Percentiles rank a stretch among this genome's conserved stretches.
These are phyloP conservation scores for Sphecodes monilicornis DNA, from an alignment of 2,888 invertebrate species.

Conservation along the genomic window DNA sequence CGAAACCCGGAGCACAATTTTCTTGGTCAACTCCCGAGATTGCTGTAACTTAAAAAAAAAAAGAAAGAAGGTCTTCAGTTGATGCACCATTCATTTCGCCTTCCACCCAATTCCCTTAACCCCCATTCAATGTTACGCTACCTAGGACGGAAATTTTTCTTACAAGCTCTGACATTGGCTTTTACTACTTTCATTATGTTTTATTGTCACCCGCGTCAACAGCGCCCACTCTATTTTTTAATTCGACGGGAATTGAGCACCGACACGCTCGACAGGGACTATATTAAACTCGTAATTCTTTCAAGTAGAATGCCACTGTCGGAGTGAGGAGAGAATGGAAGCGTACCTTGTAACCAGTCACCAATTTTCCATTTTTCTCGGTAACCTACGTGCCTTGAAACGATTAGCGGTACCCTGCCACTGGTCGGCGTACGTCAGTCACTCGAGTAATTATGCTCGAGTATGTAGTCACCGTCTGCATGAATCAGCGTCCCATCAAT, in stretches of 20 bases:
- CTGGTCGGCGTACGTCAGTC: slow-evolving; percentile 50
- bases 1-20: slow-evolving; percentile 50
- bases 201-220: slow-evolving; percentile 80
- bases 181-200: slow-evolving; percentile 82
- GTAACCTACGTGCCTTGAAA: slow-evolving; percentile 62
- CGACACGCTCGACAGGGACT: slow-evolving; percentile 73
- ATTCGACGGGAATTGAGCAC: slow-evolving; percentile 77
- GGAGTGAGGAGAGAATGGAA: slow-evolving; percentile 35
- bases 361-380: slow-evolving; percentile 49
- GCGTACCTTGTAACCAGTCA: slow-evolving; percentile 52
- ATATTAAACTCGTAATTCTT: slow-evolving; percentile 81
- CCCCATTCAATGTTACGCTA: slow-evolving; percentile 52
- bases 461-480: not conserved
- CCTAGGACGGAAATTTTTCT: slow-evolving; percentile 44
- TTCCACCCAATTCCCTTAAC: slow-evolving; percentile 35
- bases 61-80: slow-evolving; percentile 69
- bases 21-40: slow-evolving; percentile 69
- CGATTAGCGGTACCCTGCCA: slow-evolving; percentile 63
- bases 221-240: slow-evolving; percentile 79
- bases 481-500: slow-evolving; percentile 2
- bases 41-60: slow-evolving; percentile 73
- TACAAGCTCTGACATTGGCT: slow-evolving; percentile 61
- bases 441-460: slow-evolving; percentile 31
- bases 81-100: slow-evolving; percentile 40
- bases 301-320: slow-evolving; percentile 80